Percentiles rank a stretch among this genome's conserved stretches.
phyloP scores from a whole-genome alignment of 2,888 invertebrate species.

The Dione juno region DNA sequence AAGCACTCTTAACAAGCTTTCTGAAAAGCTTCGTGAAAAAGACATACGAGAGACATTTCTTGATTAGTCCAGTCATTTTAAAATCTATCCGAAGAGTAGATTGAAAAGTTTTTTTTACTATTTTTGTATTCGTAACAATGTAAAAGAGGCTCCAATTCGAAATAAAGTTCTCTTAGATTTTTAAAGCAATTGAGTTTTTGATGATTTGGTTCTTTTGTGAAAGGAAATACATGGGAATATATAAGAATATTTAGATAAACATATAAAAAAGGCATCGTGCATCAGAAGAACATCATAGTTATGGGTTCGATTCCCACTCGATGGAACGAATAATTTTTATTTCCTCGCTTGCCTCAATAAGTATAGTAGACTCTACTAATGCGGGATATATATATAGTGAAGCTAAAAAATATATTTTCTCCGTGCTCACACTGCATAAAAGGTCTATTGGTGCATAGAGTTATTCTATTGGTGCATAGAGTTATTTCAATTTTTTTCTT shows the following conservation, averaged over 20 bases:
- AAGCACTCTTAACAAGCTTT: slow-evolving; percentile 8
- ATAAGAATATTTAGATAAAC: no score
- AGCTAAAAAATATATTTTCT: slow-evolving; percentile 1
- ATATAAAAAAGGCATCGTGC: no score
- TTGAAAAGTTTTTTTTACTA: slow-evolving; percentile 12
- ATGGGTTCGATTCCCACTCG: neutral
- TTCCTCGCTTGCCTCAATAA: no score
- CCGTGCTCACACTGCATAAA: no score
- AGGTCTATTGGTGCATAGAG: no score
- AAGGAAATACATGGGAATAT: neutral
- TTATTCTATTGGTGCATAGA: no score
- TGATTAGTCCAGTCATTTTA: slow-evolving; percentile 20
- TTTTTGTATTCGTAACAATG: neutral
- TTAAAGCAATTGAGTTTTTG: neutral
- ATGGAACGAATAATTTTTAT: neutral
- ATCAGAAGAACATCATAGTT: no score
- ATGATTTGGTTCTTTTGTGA: neutral
- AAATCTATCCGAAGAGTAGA: slow-evolving; percentile 4
- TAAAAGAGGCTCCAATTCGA: neutral
- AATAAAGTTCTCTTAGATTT: neutral
- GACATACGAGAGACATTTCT: slow-evolving; percentile 12
- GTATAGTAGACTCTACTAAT: no score
- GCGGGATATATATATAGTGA: no score
- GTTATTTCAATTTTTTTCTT: no score
- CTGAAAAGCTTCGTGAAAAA: slow-evolving; percentile 6